phyloP scores from a whole-genome alignment of 1,140 invertebrate species.

The Drosophila tsacasi region DNA sequence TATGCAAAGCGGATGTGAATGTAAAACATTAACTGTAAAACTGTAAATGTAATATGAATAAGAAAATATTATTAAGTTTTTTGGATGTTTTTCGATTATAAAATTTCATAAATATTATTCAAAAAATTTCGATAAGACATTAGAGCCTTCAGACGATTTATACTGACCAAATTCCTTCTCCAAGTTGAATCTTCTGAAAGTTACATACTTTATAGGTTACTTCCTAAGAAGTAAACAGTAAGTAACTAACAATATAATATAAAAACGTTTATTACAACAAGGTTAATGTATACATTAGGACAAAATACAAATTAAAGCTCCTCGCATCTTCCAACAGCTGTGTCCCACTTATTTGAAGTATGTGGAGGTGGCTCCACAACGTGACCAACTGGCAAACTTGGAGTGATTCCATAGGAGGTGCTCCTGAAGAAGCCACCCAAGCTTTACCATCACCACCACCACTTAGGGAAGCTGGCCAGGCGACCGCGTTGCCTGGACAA shows the following conservation, averaged over 20 bases:
- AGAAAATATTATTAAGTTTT: too few species aligned
- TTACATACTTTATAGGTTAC: too few species aligned
- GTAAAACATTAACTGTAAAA: too few species aligned
- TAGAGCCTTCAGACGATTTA: too few species aligned
- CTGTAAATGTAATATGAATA: too few species aligned
- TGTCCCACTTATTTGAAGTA: constrained; percentile 5
- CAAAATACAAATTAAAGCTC: constrained; percentile 4
- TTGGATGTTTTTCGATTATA: too few species aligned
- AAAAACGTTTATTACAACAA: neutral
- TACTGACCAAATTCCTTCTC: too few species aligned
- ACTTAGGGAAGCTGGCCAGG: constrained; percentile 17
- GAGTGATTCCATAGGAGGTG: constrained; percentile 4
- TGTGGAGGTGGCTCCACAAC: neutral
- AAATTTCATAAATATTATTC: too few species aligned
- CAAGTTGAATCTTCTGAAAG: too few species aligned
- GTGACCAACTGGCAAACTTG: constrained; percentile 11
- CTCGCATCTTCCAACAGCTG: constrained; percentile 15
- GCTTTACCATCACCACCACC: neutral
- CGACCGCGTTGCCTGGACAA: constrained; percentile 38
- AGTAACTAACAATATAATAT: neutral
- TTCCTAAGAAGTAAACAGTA: too few species aligned
- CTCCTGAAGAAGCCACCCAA: neutral
- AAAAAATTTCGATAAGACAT: too few species aligned
- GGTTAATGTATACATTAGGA: constrained; percentile 1
- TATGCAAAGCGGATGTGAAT: too few species aligned